Percentiles rank a stretch among this genome's conserved stretches.
phyloP scores from a whole-genome alignment of 2,797 vertebrate species.

The Microctenopoma steveboyesi region DNA sequence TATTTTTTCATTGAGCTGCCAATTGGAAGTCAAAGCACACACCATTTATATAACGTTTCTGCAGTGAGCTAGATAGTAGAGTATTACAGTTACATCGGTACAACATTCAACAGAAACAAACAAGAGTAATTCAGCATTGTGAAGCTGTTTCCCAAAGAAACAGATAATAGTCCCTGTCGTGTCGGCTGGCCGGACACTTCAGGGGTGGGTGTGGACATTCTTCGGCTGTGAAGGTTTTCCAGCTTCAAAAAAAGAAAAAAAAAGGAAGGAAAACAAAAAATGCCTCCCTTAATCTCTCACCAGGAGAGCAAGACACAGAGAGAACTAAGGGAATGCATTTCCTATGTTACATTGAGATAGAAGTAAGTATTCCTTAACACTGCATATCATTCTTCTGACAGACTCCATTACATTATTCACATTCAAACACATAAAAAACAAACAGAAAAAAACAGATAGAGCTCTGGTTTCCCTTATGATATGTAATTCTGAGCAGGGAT shows the following conservation, averaged over 20 bases:
- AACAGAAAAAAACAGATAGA: slow-evolving; percentile 16
- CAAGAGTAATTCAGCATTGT: slow-evolving; percentile 64
- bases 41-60: slow-evolving; percentile 66
- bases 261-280: slow-evolving; percentile 25
- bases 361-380: slow-evolving; percentile 64
- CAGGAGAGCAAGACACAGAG: slow-evolving; percentile 65
- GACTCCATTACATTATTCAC: slow-evolving; percentile 64
- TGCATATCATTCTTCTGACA: slow-evolving; percentile 70
- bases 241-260: slow-evolving; percentile 45
- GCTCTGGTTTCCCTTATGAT: slow-evolving; percentile 74
- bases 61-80: slow-evolving; percentile 73
- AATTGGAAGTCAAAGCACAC: slow-evolving; percentile 73
- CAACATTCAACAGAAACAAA: slow-evolving; percentile 74
- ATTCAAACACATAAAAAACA: slow-evolving; percentile 68
- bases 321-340: slow-evolving; percentile 40
- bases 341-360: slow-evolving; percentile 55
- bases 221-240: slow-evolving; percentile 70
- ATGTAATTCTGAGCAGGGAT: slow-evolving; percentile 63
- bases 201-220: slow-evolving; percentile 72
- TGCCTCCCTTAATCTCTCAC: slow-evolving; percentile 62
- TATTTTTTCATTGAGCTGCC: slow-evolving; percentile 66
- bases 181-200: slow-evolving; percentile 23
- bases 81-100: slow-evolving; percentile 74
- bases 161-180: slow-evolving; percentile 44
- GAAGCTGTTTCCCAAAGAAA: slow-evolving; percentile 56